A percentile compares a stretch with the other conserved stretches of the same genome.
phyloP scores from a whole-genome alignment of 2,797 vertebrate species.

The Danio jaintianensis region DNA sequence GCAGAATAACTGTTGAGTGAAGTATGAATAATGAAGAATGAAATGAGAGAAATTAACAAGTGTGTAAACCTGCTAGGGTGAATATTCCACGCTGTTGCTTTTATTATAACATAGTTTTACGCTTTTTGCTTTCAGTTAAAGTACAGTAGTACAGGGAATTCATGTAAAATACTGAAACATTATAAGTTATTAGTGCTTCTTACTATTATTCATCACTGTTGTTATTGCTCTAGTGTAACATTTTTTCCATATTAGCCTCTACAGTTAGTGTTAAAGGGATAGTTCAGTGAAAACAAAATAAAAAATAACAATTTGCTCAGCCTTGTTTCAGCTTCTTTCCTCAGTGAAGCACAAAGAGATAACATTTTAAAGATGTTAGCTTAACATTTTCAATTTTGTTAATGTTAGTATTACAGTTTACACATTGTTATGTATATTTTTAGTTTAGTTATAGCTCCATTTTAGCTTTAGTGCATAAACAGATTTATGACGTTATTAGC shows the following conservation, averaged over 20 bases:
- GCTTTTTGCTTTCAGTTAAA: slow-evolving; percentile 11
- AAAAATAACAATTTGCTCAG: too few species aligned
- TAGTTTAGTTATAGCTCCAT: too few species aligned
- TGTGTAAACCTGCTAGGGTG: slow-evolving; percentile 8
- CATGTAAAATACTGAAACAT: neutral
- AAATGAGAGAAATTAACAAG: neutral
- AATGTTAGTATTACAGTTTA: too few species aligned
- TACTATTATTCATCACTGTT: neutral
- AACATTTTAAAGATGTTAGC: too few species aligned
- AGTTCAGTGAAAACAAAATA: neutral
- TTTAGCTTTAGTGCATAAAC: too few species aligned
- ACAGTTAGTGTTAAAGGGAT: neutral
- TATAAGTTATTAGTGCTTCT: neutral
- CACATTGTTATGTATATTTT: too few species aligned
- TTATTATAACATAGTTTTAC: neutral
- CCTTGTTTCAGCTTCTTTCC: too few species aligned
- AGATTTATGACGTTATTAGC: too few species aligned
- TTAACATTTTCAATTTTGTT: too few species aligned
- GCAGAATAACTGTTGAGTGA: slow-evolving; percentile 5
- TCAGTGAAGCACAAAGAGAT: too few species aligned
- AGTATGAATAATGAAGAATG: slow-evolving; percentile 4
- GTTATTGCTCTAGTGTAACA: neutral
- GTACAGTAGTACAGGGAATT: neutral
- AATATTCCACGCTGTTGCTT: slow-evolving; percentile 1
- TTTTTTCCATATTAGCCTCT: neutral